phyloP scores from a whole-genome alignment of 2,113 vertebrate genomes.

The Nematolebias whitei region DNA sequence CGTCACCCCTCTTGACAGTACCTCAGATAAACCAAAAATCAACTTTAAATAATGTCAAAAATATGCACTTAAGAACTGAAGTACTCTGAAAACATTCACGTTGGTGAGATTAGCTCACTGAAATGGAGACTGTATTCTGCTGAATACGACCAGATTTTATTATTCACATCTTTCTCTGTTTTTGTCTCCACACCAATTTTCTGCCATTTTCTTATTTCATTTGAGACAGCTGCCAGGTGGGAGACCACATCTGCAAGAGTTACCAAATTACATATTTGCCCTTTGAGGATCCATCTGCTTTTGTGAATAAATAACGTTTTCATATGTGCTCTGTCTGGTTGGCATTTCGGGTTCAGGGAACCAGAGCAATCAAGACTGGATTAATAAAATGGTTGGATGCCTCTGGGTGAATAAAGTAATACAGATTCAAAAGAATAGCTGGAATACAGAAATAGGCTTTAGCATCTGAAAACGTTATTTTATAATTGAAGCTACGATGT shows the following conservation, averaged over 20 bases:
- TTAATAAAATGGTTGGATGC: conserved; percentile 58
- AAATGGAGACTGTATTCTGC: background rate
- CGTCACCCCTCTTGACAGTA: background rate
- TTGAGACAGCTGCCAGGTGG: conserved; percentile 32
- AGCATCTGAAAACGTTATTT: conserved; percentile 22
- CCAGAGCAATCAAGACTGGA: conserved; percentile 49
- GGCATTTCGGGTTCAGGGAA: conserved; percentile 59
- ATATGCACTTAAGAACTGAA: background rate
- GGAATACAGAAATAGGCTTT: conserved; percentile 55
- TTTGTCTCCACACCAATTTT: conserved; percentile 35
- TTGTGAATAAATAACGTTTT: conserved; percentile 64
- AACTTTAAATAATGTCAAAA: conserved; percentile 1
- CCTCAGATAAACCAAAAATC: background rate
- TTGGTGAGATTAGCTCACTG: conserved; percentile 2
- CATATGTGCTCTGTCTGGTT: conserved; percentile 39
- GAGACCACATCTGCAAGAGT: conserved; percentile 36
- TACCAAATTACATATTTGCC: conserved; percentile 65
- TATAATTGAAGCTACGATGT: conserved; percentile 14
- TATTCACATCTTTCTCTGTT: conserved; percentile 9
- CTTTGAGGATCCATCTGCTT: conserved; percentile 63
- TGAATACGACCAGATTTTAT: conserved; percentile 8
- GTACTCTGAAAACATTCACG: conserved; percentile 6
- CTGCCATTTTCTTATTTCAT: conserved; percentile 10
- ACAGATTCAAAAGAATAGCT: conserved; percentile 37
- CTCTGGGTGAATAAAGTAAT: conserved; percentile 26